Evolutionary conservation across 2,888 invertebrate genomes (phyloP).

Genomic region (Caenorhabditis japonica): DNA sequence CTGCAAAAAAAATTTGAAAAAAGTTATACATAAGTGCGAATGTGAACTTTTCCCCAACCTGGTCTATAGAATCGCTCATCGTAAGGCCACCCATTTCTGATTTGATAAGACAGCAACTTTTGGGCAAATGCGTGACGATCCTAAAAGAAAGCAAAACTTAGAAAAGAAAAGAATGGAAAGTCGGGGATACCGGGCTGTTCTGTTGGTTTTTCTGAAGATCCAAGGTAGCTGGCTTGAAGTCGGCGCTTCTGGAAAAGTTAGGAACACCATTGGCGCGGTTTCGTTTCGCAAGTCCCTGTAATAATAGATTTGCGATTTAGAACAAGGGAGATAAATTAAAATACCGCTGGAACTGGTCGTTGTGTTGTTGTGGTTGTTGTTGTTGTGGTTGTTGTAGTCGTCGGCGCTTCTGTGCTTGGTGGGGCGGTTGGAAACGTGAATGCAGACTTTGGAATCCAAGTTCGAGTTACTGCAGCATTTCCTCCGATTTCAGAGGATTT

Average conservation of each 20-base stretch:
- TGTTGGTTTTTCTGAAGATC: conserved; percentile 26
- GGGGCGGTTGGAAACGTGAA: conserved; percentile 31
- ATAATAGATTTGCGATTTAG: not conserved
- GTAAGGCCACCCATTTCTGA: conserved; percentile 76
- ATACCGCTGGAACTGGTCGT: conserved; percentile 27
- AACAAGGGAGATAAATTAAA: not conserved
- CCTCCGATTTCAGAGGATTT: conserved; percentile 43
- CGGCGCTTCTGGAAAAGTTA: conserved; percentile 17
- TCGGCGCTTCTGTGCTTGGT: conserved; percentile 30
- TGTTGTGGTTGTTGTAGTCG: conserved; percentile 24
- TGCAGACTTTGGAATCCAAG: conserved; percentile 36
- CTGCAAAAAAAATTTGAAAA: conserved; percentile 23
- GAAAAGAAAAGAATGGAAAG: not conserved
- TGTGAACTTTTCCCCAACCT: conserved; percentile 30
- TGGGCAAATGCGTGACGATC: conserved; percentile 66
- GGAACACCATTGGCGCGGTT: conserved; percentile 37
- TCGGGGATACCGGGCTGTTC: conserved; percentile 16
- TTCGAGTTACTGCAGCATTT: conserved; percentile 33
- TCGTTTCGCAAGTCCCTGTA: conserved; percentile 29
- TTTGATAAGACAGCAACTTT: conserved; percentile 69
- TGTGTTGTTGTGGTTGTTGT: conserved; percentile 13
- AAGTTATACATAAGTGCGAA: no score
- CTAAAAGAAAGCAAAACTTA: conserved; percentile 6
- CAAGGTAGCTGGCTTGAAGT: conserved; percentile 42
- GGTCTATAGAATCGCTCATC: conserved; percentile 74